Evolutionary conservation across 2,797 vertebrate species (phyloP).

Genomic region (Xiphorhynchus erythropygius): DNA sequence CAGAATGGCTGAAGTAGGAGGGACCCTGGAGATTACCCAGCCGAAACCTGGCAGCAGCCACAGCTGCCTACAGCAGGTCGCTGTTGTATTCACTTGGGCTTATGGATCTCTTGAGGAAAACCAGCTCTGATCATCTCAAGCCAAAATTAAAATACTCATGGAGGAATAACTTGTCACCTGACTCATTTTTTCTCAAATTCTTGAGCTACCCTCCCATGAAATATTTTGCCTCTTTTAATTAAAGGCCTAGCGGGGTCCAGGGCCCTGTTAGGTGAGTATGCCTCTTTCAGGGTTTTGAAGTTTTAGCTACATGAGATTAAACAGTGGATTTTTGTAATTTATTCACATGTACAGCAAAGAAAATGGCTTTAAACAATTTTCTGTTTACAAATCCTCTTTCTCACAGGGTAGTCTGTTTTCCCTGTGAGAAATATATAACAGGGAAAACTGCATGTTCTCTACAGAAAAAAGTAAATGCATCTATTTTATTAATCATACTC

Average conservation of each 20-base stretch:
- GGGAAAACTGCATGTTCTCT: background rate
- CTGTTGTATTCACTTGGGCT: background rate
- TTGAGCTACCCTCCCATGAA: background rate
- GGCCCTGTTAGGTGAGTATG: background rate
- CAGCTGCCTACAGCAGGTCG: background rate
- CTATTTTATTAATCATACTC: background rate
- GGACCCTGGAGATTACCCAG: background rate
- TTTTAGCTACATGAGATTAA: background rate
- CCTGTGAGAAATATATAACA: background rate
- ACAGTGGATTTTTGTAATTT: background rate
- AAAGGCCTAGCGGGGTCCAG: background rate
- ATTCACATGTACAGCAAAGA: background rate
- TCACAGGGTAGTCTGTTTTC: background rate
- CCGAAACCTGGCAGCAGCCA: accelerated
- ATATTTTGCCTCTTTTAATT: background rate
- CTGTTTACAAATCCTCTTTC: background rate
- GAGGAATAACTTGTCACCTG: background rate
- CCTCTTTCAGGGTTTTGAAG: background rate
- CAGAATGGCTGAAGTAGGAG: background rate
- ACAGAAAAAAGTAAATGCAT: background rate
- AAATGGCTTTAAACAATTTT: background rate
- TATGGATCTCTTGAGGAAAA: background rate
- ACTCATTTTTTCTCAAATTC: background rate
- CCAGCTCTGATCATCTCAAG: background rate
- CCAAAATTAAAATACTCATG: background rate